These are phyloP conservation scores for Acanthacorydalis orientalis DNA, from an alignment of 2,888 invertebrate species.

Conservation along the genomic window DNA sequence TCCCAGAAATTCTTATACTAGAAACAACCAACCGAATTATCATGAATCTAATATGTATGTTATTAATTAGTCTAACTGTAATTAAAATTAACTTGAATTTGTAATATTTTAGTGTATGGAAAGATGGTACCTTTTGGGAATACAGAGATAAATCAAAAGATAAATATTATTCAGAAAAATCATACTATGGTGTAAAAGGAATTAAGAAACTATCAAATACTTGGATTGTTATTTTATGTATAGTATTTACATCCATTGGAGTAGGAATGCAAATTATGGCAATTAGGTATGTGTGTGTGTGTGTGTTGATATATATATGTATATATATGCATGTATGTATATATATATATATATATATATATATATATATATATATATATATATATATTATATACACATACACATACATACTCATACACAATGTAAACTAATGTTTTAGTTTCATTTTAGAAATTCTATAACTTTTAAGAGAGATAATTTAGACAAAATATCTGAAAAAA, in stretches of 20 bases:
- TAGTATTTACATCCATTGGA: neutral
- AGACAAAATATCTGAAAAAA: no score
- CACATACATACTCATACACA: no score
- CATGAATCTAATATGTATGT: neutral
- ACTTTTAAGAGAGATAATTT: no score
- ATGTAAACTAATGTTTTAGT: no score
- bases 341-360: no score
- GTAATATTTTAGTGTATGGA: slow-evolving; percentile 13
- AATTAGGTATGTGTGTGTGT: neutral
- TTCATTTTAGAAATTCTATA: no score
- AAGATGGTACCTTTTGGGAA: slow-evolving; percentile 25
- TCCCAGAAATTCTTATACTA: neutral
- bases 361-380: no score
- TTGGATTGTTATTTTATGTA: neutral
- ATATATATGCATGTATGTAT: no score
- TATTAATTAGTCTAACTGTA: no score
- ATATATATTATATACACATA: no score
- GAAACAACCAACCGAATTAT: slow-evolving; percentile 2
- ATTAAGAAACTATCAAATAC: neutral
- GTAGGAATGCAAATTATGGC: neutral
- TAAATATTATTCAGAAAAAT: slow-evolving; percentile 20
- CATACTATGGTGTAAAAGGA: slow-evolving; percentile 46
- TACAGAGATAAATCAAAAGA: slow-evolving; percentile 20
- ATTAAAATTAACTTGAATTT: neutral
- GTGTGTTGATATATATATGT: no score